These are phyloP conservation scores for Amphipyra berbera DNA, from an alignment of 2,888 invertebrate species.

Conservation along the genomic window DNA sequence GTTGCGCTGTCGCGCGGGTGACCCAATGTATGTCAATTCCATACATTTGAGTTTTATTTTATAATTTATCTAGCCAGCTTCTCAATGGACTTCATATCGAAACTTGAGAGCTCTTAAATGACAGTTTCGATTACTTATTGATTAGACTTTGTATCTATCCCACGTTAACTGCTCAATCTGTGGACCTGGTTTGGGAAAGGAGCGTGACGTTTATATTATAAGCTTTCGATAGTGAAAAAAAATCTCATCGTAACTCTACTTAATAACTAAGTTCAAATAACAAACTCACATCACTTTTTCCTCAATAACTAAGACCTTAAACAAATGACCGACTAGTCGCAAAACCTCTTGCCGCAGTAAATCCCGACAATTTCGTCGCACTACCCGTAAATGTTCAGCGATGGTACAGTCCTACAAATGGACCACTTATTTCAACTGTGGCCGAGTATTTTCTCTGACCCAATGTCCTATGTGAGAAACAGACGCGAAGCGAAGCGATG, in stretches of 20 bases:
- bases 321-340: conserved; percentile 35
- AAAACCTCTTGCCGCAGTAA: conserved; percentile 26
- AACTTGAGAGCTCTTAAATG: no score
- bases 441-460: conserved; percentile 32
- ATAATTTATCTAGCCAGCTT: no score
- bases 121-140: no score
- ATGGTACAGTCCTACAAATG: conserved; percentile 59
- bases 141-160: no score
- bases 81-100: no score
- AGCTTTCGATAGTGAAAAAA: background rate
- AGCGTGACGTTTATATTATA: no score
- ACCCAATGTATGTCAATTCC: no score
- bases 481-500: background rate
- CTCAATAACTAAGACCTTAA: conserved; percentile 6
- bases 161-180: no score
- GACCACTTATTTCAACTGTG: conserved; percentile 60
- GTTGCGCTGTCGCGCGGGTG: no score
- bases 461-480: background rate
- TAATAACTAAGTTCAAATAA: background rate
- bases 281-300: conserved; percentile 7
- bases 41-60: no score
- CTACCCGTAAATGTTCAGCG: conserved; percentile 4
- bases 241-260: background rate
- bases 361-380: conserved; percentile 27
- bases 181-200: no score